Evolutionary conservation across 2,797 vertebrate species (phyloP), one percentile per base, ranked within the genome.

Genomic region (Cynodonichthys magdalenae): DNA sequence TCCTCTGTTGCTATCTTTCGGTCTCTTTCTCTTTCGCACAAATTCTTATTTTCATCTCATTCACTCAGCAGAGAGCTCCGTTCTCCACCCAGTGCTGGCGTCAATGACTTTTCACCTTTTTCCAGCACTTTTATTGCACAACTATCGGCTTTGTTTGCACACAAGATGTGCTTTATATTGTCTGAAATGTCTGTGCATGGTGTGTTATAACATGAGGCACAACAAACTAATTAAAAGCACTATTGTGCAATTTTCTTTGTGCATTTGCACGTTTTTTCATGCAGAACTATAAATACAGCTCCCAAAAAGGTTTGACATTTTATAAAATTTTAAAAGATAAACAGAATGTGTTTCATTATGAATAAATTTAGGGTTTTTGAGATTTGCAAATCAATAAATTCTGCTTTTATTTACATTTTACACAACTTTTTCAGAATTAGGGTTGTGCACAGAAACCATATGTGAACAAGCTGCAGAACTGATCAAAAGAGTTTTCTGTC

Each of bases 1-100:
- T 90, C 87, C 80, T 82, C 79, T 82, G 65, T 68, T 85, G 83
- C 83, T 83, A 62, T 70, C 77, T 80, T 79, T 81, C 72, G 44
- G 58, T 85, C 74, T 82, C 73, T 53, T 27, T 77, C 67, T 65
- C 46, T 15, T 73, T 83, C 64, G 54, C 74, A 80, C 79, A 54
- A 53, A 66, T 65, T 72, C 56, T 69, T 59, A 59, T 71, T 73
- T 74, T 71, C 62, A 65, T 61, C 53, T 73, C 48, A 52, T 63
- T 69, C 41, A 66, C 63, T 79, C 58, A 66, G 67, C 65, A 62
- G 28, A 19, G 0, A 59, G 54, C 42, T 14, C 28, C 11, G 50
- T 69, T 74, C 60, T 66, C 52, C 15, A 50, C 36, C 27, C 27
- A 59, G 66, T 62, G 56, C 50, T 78, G 76, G 63, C 70, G 11